Evolutionary conservation across 2,888 invertebrate species (phyloP).

Genomic region (Diaphora mendica): DNA sequence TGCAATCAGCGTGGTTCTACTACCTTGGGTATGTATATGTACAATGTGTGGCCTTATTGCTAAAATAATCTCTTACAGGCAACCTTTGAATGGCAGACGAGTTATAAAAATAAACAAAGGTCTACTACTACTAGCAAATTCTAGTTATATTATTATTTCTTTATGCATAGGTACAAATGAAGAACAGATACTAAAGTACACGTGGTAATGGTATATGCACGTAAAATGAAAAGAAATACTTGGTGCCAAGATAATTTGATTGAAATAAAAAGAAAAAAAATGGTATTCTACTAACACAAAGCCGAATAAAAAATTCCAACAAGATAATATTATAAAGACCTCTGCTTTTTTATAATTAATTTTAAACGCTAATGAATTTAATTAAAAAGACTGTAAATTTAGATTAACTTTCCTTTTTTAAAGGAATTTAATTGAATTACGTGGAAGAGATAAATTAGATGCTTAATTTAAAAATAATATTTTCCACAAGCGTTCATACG

Average conservation of each 20-base stretch:
- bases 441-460: background rate
- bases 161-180: conserved; percentile 23
- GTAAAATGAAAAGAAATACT: background rate
- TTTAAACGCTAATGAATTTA: background rate
- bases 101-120: too few species aligned
- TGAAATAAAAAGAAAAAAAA: background rate
- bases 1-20: too few species aligned
- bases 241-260: background rate
- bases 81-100: background rate
- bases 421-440: background rate
- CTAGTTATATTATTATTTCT: conserved; percentile 16
- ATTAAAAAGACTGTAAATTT: background rate
- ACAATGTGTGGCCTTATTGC: too few species aligned
- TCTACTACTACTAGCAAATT: background rate
- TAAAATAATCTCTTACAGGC: conserved; percentile 6
- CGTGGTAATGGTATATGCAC: too few species aligned
- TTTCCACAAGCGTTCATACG: background rate
- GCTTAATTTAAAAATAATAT: background rate
- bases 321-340: background rate
- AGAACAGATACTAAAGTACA: too few species aligned
- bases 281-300: background rate
- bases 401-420: background rate
- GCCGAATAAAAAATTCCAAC: background rate
- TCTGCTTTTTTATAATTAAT: background rate
- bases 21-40: too few species aligned